Conservation (phyloP, 2,797 vertebrate species). For the Rhynchotus rufescens region DNA sequence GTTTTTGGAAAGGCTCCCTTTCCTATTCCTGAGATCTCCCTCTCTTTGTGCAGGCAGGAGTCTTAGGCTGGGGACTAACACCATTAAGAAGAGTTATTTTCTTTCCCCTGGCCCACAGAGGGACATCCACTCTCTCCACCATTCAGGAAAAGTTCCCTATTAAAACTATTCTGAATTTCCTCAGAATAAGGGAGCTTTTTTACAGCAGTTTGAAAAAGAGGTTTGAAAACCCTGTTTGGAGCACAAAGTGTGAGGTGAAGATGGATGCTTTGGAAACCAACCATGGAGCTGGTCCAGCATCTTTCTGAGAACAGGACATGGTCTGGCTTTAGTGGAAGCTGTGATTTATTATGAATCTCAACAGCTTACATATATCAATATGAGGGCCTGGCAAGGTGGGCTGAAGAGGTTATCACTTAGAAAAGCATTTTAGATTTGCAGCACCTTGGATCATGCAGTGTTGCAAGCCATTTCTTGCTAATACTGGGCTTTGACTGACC, state of each 20-base stretch:
- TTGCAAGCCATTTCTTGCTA: background rate
- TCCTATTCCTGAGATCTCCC: background rate
- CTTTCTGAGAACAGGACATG: background rate
- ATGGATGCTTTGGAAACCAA: conserved; percentile 54
- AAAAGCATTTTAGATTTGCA: background rate
- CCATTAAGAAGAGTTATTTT: background rate
- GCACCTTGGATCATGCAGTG: background rate
- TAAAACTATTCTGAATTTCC: background rate
- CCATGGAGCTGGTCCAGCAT: conserved; percentile 17
- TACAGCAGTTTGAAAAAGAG: background rate
- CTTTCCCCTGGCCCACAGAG: background rate
- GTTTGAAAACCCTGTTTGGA: conserved; percentile 10
- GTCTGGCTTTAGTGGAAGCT: conserved; percentile 9
- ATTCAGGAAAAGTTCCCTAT: background rate
- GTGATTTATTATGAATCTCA: background rate
- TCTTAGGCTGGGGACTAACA: background rate
- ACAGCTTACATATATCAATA: background rate
- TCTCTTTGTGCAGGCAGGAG: background rate
- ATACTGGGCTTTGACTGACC: background rate
- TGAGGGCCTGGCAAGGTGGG: background rate
- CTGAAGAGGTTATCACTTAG: background rate
- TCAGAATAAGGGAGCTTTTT: background rate
- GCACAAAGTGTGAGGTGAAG: background rate
- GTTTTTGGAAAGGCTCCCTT: background rate
- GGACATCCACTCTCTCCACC: background rate